These are phyloP conservation scores for Platycheirus albimanus DNA, from an alignment of 2,888 invertebrate species.

Conservation along the genomic window DNA sequence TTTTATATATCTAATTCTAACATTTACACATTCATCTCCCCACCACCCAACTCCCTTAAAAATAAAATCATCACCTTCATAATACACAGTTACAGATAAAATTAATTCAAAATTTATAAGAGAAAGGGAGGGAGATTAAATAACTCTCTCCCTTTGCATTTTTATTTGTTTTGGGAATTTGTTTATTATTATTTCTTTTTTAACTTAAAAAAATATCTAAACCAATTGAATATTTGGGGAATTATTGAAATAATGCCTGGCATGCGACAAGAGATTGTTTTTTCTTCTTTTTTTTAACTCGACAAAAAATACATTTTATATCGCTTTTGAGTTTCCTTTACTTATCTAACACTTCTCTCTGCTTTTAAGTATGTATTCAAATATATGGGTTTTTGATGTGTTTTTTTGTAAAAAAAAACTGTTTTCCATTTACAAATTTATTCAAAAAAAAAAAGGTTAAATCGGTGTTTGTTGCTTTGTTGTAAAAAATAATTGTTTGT, in stretches of 20 bases:
- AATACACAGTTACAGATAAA: constrained; percentile 1
- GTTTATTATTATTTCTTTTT: constrained; percentile 44
- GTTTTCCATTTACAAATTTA: constrained; percentile 15
- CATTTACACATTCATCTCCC: constrained; percentile 53
- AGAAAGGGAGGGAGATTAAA: background rate
- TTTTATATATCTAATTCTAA: constrained; percentile 41
- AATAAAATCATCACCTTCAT: constrained; percentile 7
- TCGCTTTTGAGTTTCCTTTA: constrained; percentile 37
- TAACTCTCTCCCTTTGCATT: constrained; percentile 10
- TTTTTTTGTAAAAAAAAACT: constrained; percentile 34
- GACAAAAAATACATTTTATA: constrained; percentile 16
- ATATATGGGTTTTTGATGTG: constrained; percentile 44
- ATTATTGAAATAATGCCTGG: constrained; percentile 61
- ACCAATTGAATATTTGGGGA: constrained; percentile 28
- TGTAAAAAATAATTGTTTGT: constrained; percentile 46
- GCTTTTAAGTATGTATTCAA: constrained; percentile 36
- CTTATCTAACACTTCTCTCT: constrained; percentile 57
- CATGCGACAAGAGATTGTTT: constrained; percentile 50
- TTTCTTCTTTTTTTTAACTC: constrained; percentile 11
- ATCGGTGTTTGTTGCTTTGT: constrained; percentile 67
- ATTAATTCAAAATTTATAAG: constrained; percentile 11
- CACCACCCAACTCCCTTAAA: constrained; percentile 9
- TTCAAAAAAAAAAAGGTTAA: background rate
- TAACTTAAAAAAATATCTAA: constrained; percentile 25
- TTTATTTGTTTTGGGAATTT: constrained; percentile 26